phyloP scores from a whole-genome alignment of 2,797 vertebrate species.

The Poeciliopsis paucimaculata region DNA sequence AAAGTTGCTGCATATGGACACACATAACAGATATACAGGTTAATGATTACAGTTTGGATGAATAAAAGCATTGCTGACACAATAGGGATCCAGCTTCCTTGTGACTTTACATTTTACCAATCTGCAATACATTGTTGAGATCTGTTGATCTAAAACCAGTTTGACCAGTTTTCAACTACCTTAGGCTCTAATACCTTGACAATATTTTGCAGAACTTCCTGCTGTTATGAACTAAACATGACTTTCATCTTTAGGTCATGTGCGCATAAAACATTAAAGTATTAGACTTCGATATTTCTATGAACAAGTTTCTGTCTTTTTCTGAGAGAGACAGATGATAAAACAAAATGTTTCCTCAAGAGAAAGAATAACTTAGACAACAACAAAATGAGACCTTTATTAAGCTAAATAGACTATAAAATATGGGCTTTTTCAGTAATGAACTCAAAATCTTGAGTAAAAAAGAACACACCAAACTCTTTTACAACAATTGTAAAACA shows the following conservation, averaged over 20 bases:
- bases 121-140: constrained; percentile 39
- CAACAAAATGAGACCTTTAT: neutral
- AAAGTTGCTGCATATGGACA: constrained; percentile 72
- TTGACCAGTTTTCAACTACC: constrained; percentile 14
- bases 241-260: neutral
- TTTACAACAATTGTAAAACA: neutral
- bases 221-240: neutral
- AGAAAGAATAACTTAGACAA: constrained; percentile 24
- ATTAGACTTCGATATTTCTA: constrained; percentile 18
- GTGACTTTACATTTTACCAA: constrained; percentile 36
- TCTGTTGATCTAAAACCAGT: constrained; percentile 49
- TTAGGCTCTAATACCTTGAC: neutral
- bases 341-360: constrained; percentile 34
- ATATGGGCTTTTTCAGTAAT: constrained; percentile 3
- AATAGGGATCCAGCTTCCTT: constrained; percentile 1
- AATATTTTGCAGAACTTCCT: neutral
- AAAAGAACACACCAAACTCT: neutral
- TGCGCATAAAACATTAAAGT: constrained; percentile 4
- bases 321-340: constrained; percentile 35
- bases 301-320: constrained; percentile 35
- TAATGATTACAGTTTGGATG: constrained; percentile 49
- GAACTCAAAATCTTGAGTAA: constrained; percentile 24
- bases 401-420: constrained; percentile 10
- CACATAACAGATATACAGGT: constrained; percentile 48
- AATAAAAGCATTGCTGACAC: neutral